These are phyloP conservation scores for Pseudomyrmex dendroicus DNA, from an alignment of 1,140 invertebrate genomes.

Conservation along the genomic window DNA sequence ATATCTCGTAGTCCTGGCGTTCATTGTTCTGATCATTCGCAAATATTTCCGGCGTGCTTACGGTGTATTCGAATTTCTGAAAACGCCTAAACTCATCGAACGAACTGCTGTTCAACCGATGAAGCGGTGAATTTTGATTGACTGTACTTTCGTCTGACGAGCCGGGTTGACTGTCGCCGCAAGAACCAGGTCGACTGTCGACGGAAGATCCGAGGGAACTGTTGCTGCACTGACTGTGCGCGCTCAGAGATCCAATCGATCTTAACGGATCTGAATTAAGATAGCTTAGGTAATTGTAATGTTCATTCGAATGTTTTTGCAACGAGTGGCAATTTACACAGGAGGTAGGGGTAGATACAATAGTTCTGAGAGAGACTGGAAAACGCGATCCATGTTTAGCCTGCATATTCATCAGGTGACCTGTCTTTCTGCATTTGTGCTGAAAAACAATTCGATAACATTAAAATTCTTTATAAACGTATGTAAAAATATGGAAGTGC, in stretches of 20 bases:
- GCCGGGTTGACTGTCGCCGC: slow-evolving; percentile 5
- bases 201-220: no score
- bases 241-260: not conserved
- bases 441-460: no score
- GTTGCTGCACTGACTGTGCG: not conserved
- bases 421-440: no score
- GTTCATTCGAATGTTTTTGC: not conserved
- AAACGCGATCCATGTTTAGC: no score
- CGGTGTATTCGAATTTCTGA: slow-evolving; percentile 9
- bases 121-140: slow-evolving; percentile 17
- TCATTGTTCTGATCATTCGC: not conserved
- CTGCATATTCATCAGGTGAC: no score
- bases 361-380: no score
- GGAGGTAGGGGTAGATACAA: no score
- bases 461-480: no score
- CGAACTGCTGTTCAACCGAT: not conserved
- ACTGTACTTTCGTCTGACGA: slow-evolving; percentile 5
- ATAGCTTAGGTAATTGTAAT: no score
- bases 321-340: not conserved
- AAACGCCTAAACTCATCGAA: slow-evolving; percentile 8
- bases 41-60: no score
- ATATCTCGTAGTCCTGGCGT: not conserved
- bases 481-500: no score
- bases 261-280: no score
- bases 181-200: not conserved